A percentile compares a stretch with the other conserved stretches of the same genome.
Evolutionary conservation across 1,140 invertebrate genomes (phyloP).

Genomic region (Streblospio benedicti): DNA sequence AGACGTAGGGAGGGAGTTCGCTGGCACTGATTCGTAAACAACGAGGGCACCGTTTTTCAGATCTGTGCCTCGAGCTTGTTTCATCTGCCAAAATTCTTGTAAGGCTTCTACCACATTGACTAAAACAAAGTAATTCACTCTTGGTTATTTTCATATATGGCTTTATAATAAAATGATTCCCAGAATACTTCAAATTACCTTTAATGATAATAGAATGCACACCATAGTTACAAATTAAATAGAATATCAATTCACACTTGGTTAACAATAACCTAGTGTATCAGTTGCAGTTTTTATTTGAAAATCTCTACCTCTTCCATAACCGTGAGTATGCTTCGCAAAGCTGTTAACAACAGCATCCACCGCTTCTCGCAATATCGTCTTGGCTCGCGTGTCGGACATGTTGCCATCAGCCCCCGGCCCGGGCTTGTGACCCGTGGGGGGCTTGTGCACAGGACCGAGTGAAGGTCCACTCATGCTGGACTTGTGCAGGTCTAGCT

Average conservation of each 20-base stretch:
- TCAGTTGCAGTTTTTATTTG: too few relatives aligned
- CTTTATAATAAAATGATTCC: background rate
- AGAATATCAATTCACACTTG: too few relatives aligned
- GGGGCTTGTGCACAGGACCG: too few relatives aligned
- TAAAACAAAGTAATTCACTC: conserved; percentile 33
- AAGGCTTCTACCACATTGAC: conserved; percentile 91
- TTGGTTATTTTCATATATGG: background rate
- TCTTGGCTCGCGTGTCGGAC: conserved; percentile 53
- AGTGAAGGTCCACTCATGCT: too few relatives aligned
- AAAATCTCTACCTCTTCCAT: conserved; percentile 70
- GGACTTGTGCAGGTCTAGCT: too few relatives aligned
- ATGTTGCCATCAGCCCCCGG: conserved; percentile 1
- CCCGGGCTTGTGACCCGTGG: background rate
- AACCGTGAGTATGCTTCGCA: conserved; percentile 67
- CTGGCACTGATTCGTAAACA: conserved; percentile 88
- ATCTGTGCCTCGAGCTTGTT: conserved; percentile 75
- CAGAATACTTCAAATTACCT: too few relatives aligned
- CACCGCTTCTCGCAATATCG: conserved; percentile 65
- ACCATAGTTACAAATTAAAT: too few relatives aligned
- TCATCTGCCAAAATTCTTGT: conserved; percentile 97
- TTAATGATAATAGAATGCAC: too few relatives aligned
- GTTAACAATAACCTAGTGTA: too few relatives aligned
- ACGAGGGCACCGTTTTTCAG: conserved; percentile 81
- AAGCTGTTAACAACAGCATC: conserved; percentile 71
- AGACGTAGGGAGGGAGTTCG: conserved; percentile 80